Evolutionary conservation across 2,113 vertebrate genomes (phyloP), one percentile per base, ranked within the genome.

Genomic region (Burhinus bistriatus): DNA sequence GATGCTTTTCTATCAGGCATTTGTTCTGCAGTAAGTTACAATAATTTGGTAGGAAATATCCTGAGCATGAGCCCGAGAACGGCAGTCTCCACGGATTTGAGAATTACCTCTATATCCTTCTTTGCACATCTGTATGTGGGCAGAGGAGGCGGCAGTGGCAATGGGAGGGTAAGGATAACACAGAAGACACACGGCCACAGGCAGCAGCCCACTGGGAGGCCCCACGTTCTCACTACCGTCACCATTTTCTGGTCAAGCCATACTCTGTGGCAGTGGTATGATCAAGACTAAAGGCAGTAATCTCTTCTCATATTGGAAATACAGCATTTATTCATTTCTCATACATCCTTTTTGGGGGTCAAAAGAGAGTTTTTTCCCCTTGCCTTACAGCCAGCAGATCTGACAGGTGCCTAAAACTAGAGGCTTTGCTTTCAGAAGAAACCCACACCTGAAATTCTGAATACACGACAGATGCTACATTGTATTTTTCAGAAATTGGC

Each of bases 141-240:
- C 36, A 27, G 27, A 42, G 29, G 15, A 12, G n/a, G 29, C 3
- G 7, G 47, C 29, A 7, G 61, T 3, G 21, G 51, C 45, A 20
- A 42, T 1, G 8, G 0, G 4, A 44, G 19, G 52, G 4, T 7
- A 26, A 47, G 38, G 49, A 22, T 2, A 5, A 23, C 0, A 16
- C 0, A 3, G 40, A 47, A n/a, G 38, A 27, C 36, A 45, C 6
- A 2, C 1, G 11, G 66, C 45, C 23, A 4, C 19, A n/a, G 54
- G 49, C 21, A 32, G 54, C 22, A 73, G 36, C 51, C 69, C 70
- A 4, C 13, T 0, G 4, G 16, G 26, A 42, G 5, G 47, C 49
- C 51, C 68, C 49, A 40, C 0, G 0, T 32, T 42, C 68, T 57
- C 54, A 6, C 61, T 5, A 4, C 34, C 55, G 40, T 12, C 38